Evolutionary conservation across 2,797 vertebrate genomes (phyloP).

Genomic region (Gallirallus australis): DNA sequence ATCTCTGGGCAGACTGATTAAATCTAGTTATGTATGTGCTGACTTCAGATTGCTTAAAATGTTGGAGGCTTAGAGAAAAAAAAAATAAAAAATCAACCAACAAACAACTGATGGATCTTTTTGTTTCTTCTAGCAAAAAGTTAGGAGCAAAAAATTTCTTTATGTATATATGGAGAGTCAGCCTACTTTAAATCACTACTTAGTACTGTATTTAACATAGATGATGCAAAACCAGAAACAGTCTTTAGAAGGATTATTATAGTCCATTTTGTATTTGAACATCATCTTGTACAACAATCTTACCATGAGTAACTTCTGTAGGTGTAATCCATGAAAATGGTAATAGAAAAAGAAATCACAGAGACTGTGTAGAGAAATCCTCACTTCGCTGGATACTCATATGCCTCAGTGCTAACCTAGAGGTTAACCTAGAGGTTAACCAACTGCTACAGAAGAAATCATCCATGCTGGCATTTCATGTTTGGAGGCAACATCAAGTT

Average conservation of each 20-base stretch:
- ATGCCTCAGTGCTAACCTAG: neutral
- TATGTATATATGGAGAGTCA: neutral
- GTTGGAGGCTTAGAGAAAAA: neutral
- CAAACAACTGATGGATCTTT: neutral
- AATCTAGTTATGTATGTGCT: accelerated
- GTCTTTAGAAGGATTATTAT: neutral
- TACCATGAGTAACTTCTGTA: neutral
- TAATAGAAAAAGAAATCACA: neutral
- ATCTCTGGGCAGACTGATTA: neutral
- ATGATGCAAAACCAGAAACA: neutral
- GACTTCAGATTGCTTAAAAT: neutral
- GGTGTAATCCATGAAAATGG: neutral
- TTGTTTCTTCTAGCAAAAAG: neutral
- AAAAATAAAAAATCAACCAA: no score
- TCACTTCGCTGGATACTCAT: neutral
- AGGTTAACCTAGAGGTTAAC: neutral
- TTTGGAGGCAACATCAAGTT: neutral
- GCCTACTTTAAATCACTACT: neutral
- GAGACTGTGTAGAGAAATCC: neutral
- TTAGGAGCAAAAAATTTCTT: neutral
- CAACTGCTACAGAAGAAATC: neutral
- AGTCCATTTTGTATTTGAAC: neutral
- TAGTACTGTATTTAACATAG: neutral
- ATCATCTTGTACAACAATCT: neutral
- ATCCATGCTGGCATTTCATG: neutral